phyloP scores from a whole-genome alignment of 2,888 invertebrate species.

The Aricia artaxerxes region DNA sequence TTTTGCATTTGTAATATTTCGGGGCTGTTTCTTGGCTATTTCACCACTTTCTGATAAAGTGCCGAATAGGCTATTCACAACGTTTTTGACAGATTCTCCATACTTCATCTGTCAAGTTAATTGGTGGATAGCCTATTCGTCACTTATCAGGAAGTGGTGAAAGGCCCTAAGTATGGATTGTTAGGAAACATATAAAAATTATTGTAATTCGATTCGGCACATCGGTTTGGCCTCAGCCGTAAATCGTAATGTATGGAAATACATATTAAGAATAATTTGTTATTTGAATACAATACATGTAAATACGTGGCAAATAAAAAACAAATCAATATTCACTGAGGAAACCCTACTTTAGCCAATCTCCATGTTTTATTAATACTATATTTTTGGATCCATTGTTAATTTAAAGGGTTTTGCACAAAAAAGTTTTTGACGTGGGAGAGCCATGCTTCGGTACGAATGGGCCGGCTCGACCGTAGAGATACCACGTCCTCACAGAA shows the following conservation, averaged over 20 bases:
- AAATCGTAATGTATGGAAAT: background rate
- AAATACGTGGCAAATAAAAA: constrained; percentile 5
- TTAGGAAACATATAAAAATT: background rate
- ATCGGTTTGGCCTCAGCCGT: background rate
- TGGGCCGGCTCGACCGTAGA: too few species aligned
- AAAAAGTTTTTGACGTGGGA: too few species aligned
- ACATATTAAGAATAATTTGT: background rate
- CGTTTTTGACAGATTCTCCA: too few species aligned
- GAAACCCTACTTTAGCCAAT: background rate
- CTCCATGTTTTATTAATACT: background rate
- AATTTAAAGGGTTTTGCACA: background rate
- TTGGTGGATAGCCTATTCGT: too few species aligned
- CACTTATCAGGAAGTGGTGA: too few species aligned
- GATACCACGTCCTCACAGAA: too few species aligned
- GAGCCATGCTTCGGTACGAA: too few species aligned
- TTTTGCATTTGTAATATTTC: too few species aligned
- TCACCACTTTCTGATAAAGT: too few species aligned
- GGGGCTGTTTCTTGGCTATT: too few species aligned
- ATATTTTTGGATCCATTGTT: background rate
- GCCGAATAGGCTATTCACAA: too few species aligned
- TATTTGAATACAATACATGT: background rate
- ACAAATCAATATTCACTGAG: constrained; percentile 11
- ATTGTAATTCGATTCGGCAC: background rate
- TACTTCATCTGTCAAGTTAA: too few species aligned
- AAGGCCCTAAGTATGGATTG: background rate